Evolutionary conservation across 2,113 vertebrate species (phyloP), one percentile per base, ranked within the genome.

Genomic region (Sakesphorus luctuosus): DNA sequence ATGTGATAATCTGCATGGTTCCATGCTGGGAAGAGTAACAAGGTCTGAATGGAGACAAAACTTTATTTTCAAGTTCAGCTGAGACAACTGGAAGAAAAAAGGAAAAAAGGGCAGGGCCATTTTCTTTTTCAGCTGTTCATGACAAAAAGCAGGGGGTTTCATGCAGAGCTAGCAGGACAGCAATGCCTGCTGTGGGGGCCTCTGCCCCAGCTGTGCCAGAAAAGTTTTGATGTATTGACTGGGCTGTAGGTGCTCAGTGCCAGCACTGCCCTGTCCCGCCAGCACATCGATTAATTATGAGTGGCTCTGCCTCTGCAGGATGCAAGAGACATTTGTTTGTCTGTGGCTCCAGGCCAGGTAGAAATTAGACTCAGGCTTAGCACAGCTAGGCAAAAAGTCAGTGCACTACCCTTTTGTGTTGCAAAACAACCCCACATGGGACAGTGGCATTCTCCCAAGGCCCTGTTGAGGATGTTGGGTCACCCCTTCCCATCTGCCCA

Each of bases 251-350:
- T 72, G 26, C 44, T 73, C 40, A 18, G 20, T 66, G n/a, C 40
- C 79, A 43, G 66, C 46, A 66, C 10, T 20, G 18, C 23, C 23
- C 36, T 0, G 0, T 50, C 36, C 73, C 1, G 1, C 55, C 59
- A 65, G 40, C 35, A 33, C 31, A 49, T 16, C 0, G 0, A 23
- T 38, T 31, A 43, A 26, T 44, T 43, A 9, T 0, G 3, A 59
- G 46, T 10, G 28, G 69, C 74, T 75, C 47, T 78, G 50, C 43
- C 38, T 63, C 43, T 49, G 47, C 0, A 7, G 68, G n/a, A 73
- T 0, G 5, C 18, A 61, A 44, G 31, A 52, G 20, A 20, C 13
- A 13, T 38, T 66, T 2, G 21, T 50, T 58, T 0, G 0, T 13
- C 71, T 55, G 35, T 58, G 33, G 43, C 35, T 68, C 7, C 3